Conservation (phyloP, 2,888 invertebrate genomes). For the Lordiphosa fenestrarum region DNA sequence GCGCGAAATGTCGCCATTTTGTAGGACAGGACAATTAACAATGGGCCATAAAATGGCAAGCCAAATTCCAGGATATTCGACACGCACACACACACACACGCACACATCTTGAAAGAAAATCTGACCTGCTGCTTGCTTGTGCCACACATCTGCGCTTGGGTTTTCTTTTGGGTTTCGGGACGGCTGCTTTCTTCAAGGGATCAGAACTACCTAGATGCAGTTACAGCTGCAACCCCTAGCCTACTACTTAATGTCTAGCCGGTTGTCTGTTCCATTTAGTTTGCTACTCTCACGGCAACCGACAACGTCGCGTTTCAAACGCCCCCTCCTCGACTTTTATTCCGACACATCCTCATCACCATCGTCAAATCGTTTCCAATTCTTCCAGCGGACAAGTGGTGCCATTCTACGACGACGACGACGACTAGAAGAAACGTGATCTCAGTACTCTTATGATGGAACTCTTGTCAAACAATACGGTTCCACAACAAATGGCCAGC, state of each 20-base stretch:
- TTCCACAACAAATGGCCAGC: conserved; percentile 70
- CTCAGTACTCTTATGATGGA: conserved; percentile 75
- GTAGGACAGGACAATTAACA: conserved; percentile 27
- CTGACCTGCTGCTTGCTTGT: conserved; percentile 62
- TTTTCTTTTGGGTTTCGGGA: conserved; percentile 41
- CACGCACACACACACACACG: too few relatives aligned
- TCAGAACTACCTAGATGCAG: conserved; percentile 45
- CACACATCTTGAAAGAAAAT: conserved; percentile 24
- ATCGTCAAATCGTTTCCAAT: conserved; percentile 1
- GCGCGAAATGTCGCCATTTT: conserved; percentile 7
- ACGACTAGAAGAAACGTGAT: conserved; percentile 53
- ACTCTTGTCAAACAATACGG: conserved; percentile 75
- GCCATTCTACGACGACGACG: conserved; percentile 35
- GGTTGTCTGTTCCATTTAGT: conserved; percentile 54
- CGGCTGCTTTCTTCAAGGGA: conserved; percentile 45
- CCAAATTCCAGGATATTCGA: conserved; percentile 40
- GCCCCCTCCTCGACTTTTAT: conserved; percentile 18
- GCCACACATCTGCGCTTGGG: conserved; percentile 47
- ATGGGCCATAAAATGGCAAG: conserved; percentile 25
- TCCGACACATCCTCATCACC: background rate
- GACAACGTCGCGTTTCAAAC: conserved; percentile 64
- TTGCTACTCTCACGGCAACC: conserved; percentile 52
- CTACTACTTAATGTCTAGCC: conserved; percentile 62
- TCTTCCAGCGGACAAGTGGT: conserved; percentile 51
- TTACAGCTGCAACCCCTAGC: conserved; percentile 29